These are phyloP conservation scores for Pogonus chalceus DNA, from an alignment of 1,140 invertebrate genomes.

Conservation along the genomic window DNA sequence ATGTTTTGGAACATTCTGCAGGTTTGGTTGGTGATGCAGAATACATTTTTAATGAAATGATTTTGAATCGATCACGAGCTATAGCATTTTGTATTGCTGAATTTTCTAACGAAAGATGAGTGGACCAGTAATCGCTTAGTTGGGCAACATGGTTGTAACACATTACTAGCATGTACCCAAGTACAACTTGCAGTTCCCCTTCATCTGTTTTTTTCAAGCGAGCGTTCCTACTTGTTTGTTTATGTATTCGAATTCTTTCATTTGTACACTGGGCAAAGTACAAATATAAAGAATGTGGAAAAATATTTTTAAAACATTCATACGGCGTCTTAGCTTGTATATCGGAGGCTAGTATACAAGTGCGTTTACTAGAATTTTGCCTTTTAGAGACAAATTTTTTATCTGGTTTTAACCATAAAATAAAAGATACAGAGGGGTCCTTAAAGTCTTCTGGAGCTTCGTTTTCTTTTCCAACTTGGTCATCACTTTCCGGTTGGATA, in stretches of 20 bases:
- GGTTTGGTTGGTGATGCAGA: slow-evolving; percentile 2
- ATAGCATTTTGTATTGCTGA: background rate
- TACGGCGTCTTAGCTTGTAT: slow-evolving; percentile 6
- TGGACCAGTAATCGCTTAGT: background rate
- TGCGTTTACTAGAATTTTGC: background rate
- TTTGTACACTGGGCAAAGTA: slow-evolving; percentile 3
- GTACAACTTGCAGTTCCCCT: slow-evolving; percentile 4
- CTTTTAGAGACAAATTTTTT: slow-evolving; percentile 3
- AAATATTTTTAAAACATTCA: slow-evolving; percentile 6
- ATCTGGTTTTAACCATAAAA: slow-evolving; percentile 4
- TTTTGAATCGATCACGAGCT: too few relatives aligned
- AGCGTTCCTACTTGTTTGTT: slow-evolving; percentile 4
- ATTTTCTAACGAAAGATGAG: background rate
- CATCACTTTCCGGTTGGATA: background rate
- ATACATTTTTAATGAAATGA: background rate
- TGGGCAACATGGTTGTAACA: background rate
- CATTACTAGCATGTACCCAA: slow-evolving; percentile 7
- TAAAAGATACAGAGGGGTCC: background rate
- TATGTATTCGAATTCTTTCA: slow-evolving; percentile 4
- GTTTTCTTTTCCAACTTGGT: slow-evolving; percentile 8
- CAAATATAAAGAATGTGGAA: too few relatives aligned
- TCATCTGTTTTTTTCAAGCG: too few relatives aligned
- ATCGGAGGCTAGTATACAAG: slow-evolving; percentile 6
- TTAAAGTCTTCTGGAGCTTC: slow-evolving; percentile 2
- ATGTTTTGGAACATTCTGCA: too few relatives aligned